phyloP scores from a whole-genome alignment of 2,888 invertebrate species.

The Dastarcus helophoroides region DNA sequence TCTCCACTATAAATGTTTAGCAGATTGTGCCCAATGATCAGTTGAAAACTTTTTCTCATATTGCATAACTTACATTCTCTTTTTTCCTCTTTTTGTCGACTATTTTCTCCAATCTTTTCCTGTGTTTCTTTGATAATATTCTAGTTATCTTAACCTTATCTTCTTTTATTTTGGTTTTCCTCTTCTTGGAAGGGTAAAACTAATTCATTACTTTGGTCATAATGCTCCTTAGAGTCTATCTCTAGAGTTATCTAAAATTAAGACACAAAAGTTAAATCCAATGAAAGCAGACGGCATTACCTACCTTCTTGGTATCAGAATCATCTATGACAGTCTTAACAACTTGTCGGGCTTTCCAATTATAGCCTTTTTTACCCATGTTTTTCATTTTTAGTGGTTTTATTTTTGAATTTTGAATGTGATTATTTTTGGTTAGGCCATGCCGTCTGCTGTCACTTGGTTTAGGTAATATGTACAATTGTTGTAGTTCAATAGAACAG shows the following conservation, averaged over 20 bases:
- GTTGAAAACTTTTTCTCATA: too few relatives aligned
- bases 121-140: slow-evolving; percentile 76
- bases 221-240: slow-evolving; percentile 46
- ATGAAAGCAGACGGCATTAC: too few relatives aligned
- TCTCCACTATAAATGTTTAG: too few relatives aligned
- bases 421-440: too few relatives aligned
- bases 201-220: slow-evolving; percentile 67
- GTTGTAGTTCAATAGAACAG: too few relatives aligned
- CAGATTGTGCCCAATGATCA: too few relatives aligned
- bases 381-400: too few relatives aligned
- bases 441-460: too few relatives aligned
- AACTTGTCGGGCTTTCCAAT: slow-evolving; percentile 63
- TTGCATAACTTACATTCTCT: slow-evolving; percentile 54
- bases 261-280: slow-evolving; percentile 6
- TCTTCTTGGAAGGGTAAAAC: slow-evolving; percentile 74
- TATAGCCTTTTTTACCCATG: slow-evolving; percentile 51
- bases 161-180: slow-evolving; percentile 57
- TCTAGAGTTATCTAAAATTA: slow-evolving; percentile 49
- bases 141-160: slow-evolving; percentile 46
- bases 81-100: slow-evolving; percentile 85
- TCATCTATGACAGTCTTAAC: slow-evolving; percentile 61
- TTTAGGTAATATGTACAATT: too few relatives aligned
- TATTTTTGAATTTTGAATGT: too few relatives aligned
- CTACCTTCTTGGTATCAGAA: slow-evolving; percentile 55
- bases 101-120: slow-evolving; percentile 75